Percentiles rank a stretch among this genome's conserved stretches.
Evolutionary conservation across 30 jellyfish, hydroid and myxozoan species (phyloP).

Genomic region (Mastigias papua): DNA sequence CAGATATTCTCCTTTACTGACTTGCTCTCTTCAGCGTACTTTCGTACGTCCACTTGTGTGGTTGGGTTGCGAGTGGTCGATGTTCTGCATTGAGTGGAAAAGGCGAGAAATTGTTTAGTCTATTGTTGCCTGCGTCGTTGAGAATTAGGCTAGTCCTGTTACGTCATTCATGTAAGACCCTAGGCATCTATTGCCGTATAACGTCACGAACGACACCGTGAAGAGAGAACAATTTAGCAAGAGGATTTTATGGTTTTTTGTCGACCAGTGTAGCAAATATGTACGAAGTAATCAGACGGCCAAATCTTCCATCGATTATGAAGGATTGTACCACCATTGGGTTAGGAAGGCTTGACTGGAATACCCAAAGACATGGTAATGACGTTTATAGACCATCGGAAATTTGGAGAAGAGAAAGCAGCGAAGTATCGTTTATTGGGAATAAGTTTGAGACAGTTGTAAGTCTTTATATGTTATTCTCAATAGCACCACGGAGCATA

Average conservation of each 20-base stretch:
- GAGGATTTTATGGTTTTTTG: background rate
- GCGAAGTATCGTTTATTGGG: background rate
- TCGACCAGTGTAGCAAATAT: background rate
- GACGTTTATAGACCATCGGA: conserved; percentile 14
- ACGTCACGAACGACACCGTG: conserved; percentile 9
- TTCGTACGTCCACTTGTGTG: background rate
- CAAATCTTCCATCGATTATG: conserved; percentile 35
- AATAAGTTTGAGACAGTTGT: background rate
- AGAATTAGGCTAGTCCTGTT: conserved; percentile 15
- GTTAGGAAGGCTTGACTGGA: conserved; percentile 28
- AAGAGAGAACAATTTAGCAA: background rate
- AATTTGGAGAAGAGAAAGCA: background rate
- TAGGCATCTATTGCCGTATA: background rate
- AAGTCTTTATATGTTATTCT: too few species aligned
- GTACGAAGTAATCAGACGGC: conserved; percentile 57
- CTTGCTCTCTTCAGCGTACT: background rate
- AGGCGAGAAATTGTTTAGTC: conserved; percentile 48
- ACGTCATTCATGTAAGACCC: conserved; percentile 20
- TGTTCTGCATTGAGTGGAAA: conserved; percentile 4
- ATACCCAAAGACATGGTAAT: background rate
- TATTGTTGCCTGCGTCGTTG: conserved; percentile 18
- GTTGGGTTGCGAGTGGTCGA: background rate
- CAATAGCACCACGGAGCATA: too few species aligned
- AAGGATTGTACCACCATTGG: conserved; percentile 18
- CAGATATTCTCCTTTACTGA: background rate